Conservation (phyloP, 1,140 invertebrate genomes). For the Hypothenemus hampei region DNA sequence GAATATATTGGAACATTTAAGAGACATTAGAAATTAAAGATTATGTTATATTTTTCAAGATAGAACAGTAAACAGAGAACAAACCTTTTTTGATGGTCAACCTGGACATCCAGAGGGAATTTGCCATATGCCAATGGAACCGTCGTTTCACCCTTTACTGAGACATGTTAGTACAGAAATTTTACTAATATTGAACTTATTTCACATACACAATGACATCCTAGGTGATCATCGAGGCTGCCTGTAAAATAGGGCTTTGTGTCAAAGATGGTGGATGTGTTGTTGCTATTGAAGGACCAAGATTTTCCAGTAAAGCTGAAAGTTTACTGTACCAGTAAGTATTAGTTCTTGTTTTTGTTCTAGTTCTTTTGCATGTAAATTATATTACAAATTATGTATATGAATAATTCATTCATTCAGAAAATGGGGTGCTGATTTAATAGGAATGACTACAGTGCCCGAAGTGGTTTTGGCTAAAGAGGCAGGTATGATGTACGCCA, state of each 20-base stretch:
- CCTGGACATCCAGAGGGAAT: conserved; percentile 62
- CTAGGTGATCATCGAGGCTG: conserved; percentile 55
- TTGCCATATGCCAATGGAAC: conserved; percentile 89
- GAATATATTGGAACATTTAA: conserved; percentile 35
- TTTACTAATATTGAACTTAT: neutral
- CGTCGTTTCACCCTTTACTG: conserved; percentile 73
- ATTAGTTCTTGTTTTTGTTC: neutral
- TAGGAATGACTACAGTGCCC: conserved; percentile 96
- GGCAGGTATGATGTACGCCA: conserved; percentile 87
- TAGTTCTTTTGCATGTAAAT: neutral
- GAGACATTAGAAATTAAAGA: no score
- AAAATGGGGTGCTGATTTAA: conserved; percentile 79
- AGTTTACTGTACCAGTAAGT: conserved; percentile 71
- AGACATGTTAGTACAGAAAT: conserved; percentile 49
- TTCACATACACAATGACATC: neutral
- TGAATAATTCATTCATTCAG: neutral
- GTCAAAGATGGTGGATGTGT: conserved; percentile 72
- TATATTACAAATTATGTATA: neutral
- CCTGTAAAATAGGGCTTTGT: conserved; percentile 48
- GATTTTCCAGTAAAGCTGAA: conserved; percentile 91
- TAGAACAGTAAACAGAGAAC: conserved; percentile 63
- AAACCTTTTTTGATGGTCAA: conserved; percentile 87
- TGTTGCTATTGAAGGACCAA: conserved; percentile 89
- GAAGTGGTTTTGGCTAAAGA: conserved; percentile 95
- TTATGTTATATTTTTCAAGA: no score